A percentile compares a stretch with the other conserved stretches of the same genome.
phyloP scores from a whole-genome alignment of 2,797 vertebrate species.

The Anniella stebbinsi region DNA sequence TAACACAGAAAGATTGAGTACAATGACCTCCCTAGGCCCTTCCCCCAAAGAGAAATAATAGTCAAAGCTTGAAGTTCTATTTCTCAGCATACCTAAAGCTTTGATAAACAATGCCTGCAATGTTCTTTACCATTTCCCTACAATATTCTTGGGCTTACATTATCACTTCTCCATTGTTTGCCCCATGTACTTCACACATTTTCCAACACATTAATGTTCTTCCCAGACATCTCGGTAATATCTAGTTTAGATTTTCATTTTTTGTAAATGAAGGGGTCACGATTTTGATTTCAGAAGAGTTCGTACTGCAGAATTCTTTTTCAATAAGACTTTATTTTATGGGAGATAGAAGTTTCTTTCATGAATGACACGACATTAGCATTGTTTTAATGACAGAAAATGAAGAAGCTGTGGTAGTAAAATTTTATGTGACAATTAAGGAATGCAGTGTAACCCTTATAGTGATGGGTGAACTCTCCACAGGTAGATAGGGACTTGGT shows the following conservation, averaged over 20 bases:
- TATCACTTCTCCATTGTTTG: not conserved
- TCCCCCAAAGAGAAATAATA: slow-evolving; percentile 24
- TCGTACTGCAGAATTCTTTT: not conserved
- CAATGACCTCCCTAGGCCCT: not conserved
- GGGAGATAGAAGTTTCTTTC: not conserved
- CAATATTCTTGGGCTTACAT: not conserved
- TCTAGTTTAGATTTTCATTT: not conserved
- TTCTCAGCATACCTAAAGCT: slow-evolving; percentile 11
- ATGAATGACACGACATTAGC: not conserved
- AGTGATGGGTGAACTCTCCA: not conserved
- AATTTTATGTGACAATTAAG: not conserved
- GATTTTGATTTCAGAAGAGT: not conserved
- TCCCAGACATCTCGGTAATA: not conserved
- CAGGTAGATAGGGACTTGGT: not conserved
- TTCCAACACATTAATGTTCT: not conserved
- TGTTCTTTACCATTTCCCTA: not conserved
- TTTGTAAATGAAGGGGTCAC: not conserved
- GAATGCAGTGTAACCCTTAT: not conserved
- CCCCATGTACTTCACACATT: not conserved
- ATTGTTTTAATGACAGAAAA: not conserved
- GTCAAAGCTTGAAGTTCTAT: not conserved
- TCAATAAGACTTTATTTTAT: not conserved
- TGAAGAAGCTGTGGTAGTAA: not conserved
- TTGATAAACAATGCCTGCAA: not conserved
- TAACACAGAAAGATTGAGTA: slow-evolving; percentile 12